A percentile compares a stretch with the other conserved stretches of the same genome.
Evolutionary conservation across 2,113 vertebrate genomes (phyloP).

Genomic region (Catharus fuscescens): DNA sequence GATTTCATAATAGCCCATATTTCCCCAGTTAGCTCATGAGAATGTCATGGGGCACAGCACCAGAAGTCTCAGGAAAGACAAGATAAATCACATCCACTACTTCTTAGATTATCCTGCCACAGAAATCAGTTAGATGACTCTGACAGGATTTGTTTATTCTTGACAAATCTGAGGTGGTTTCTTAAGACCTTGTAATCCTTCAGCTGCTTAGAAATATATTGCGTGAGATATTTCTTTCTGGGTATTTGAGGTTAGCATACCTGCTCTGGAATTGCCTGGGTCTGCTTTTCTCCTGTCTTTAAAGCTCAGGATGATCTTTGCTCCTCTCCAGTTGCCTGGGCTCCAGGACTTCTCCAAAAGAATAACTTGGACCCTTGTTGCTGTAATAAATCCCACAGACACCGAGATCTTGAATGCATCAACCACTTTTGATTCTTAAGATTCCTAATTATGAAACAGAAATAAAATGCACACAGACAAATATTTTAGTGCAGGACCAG

Average conservation of each 20-base stretch:
- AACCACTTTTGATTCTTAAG: background rate
- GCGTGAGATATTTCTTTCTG: background rate
- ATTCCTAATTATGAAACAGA: background rate
- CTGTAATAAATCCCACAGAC: background rate
- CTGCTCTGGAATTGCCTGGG: background rate
- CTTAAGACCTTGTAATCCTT: constrained; percentile 30
- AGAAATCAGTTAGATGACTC: background rate
- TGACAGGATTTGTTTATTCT: constrained; percentile 47
- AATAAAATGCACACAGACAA: background rate
- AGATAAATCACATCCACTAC: constrained; percentile 27
- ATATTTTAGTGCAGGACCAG: background rate
- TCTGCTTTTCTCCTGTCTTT: background rate
- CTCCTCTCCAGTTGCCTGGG: background rate
- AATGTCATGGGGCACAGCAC: background rate
- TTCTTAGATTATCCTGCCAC: constrained; percentile 35
- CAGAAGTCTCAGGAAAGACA: constrained; percentile 25
- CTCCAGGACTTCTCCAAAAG: background rate
- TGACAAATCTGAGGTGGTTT: constrained; percentile 35
- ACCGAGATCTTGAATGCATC: background rate
- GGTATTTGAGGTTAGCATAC: background rate
- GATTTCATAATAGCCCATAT: constrained; percentile 2
- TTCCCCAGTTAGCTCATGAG: constrained; percentile 27
- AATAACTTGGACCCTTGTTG: background rate
- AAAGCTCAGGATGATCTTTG: background rate
- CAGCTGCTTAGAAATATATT: background rate